Conservation (phyloP, 2,797 vertebrate genomes). For the Echeneis naucrates region DNA sequence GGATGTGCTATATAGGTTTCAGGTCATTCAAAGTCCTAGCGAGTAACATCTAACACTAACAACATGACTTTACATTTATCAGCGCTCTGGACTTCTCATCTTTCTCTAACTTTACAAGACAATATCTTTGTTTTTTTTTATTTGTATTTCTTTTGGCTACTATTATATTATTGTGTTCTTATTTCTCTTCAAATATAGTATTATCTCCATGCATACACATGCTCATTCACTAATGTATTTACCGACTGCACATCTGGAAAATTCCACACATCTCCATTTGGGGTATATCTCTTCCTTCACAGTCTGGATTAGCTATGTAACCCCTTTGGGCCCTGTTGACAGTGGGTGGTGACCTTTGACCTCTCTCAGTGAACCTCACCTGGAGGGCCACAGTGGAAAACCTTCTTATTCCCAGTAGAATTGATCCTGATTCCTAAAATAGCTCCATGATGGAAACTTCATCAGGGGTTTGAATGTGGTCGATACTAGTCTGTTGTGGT, state of each 20-base stretch:
- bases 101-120: neutral
- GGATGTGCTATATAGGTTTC: constrained; percentile 17
- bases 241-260: neutral
- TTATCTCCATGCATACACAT: neutral
- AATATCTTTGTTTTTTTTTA: neutral
- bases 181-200: neutral
- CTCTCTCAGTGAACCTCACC: constrained; percentile 40
- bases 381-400: constrained; percentile 55
- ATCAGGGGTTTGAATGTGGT: constrained; percentile 32
- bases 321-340: constrained; percentile 14
- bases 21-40: constrained; percentile 19
- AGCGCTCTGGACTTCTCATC: neutral
- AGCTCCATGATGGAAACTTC: constrained; percentile 54
- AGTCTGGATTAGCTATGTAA: constrained; percentile 28
- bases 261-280: constrained; percentile 5
- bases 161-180: neutral
- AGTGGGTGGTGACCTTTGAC: constrained; percentile 45
- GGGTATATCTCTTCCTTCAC: constrained; percentile 7
- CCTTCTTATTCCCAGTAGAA: constrained; percentile 27
- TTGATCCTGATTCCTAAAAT: constrained; percentile 52
- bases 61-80: neutral
- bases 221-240: fast-evolving
- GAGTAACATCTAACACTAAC: constrained; percentile 16
- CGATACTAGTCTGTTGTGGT: constrained; percentile 40
- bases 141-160: neutral